These are phyloP conservation scores for Eubasilissa regina DNA, from an alignment of 1,140 invertebrate genomes.

Conservation along the genomic window DNA sequence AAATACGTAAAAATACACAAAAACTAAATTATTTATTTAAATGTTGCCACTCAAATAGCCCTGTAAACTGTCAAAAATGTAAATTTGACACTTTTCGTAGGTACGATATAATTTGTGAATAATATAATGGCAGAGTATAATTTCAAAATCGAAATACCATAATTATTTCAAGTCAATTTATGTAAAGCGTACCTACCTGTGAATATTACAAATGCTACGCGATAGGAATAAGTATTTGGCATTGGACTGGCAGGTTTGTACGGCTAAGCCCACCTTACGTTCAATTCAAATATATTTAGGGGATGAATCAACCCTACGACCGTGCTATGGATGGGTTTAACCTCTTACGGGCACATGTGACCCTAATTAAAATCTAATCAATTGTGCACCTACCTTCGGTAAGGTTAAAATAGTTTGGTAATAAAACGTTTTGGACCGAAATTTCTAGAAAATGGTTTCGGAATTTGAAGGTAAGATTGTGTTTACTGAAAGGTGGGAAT, in stretches of 20 bases:
- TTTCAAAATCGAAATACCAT: constrained; percentile 10
- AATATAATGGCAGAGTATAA: not conserved
- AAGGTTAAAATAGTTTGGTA: constrained; percentile 12
- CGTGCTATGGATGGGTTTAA: constrained; percentile 11
- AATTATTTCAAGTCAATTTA: constrained; percentile 1
- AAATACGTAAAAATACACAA: too few species aligned
- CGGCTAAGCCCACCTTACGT: constrained; percentile 29
- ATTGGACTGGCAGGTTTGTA: constrained; percentile 17
- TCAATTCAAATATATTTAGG: constrained; percentile 27
- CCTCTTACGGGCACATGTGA: constrained; percentile 18
- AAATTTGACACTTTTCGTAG: too few species aligned
- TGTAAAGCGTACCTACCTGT: not conserved
- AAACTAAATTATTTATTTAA: too few species aligned
- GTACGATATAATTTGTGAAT: too few species aligned
- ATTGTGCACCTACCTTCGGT: not conserved
- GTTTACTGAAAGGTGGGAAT: too few species aligned
- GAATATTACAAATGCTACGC: constrained; percentile 11
- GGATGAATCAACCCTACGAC: constrained; percentile 34
- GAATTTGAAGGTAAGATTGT: too few species aligned
- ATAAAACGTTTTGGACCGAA: constrained; percentile 24
- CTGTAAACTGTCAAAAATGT: too few species aligned
- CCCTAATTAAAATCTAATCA: constrained; percentile 35
- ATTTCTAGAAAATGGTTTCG: not conserved
- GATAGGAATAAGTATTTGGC: constrained; percentile 20
- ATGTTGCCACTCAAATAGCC: too few species aligned